Conservation (phyloP, 2,113 vertebrate species). For the Equus quagga region DNA sequence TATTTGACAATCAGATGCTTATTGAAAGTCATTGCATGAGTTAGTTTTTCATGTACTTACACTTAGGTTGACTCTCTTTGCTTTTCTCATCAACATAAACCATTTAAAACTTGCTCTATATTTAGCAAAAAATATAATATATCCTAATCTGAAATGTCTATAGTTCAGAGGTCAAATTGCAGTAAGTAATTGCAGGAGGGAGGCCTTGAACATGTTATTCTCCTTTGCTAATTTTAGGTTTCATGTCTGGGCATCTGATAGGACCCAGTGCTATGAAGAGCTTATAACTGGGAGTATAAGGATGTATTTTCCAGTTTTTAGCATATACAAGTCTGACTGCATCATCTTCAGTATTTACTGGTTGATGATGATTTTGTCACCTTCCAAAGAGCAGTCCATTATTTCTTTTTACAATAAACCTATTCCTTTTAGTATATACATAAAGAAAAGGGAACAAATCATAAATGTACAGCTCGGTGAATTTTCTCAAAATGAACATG, state of each 20-base stretch:
- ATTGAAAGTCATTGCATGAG: not conserved
- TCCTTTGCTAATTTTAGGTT: constrained; percentile 9
- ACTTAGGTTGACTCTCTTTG: constrained; percentile 28
- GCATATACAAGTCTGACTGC: not conserved
- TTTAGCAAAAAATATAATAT: constrained; percentile 23
- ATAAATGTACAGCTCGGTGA: not conserved
- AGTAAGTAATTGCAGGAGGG: not conserved
- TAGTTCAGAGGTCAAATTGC: constrained; percentile 39
- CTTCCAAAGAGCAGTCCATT: not conserved
- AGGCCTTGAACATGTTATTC: not conserved
- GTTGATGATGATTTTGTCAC: constrained; percentile 22
- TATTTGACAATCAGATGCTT: not conserved
- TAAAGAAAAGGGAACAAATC: constrained; percentile 31
- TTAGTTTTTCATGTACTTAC: constrained; percentile 47
- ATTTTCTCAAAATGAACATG: constrained; percentile 29
- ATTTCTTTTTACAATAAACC: not conserved
- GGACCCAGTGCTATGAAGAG: not conserved
- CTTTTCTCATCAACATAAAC: not conserved
- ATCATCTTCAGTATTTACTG: not conserved
- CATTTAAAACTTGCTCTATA: not conserved
- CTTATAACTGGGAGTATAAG: not conserved
- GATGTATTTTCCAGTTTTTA: not conserved
- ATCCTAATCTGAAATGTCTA: constrained; percentile 13
- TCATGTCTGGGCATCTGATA: not conserved
- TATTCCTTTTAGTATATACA: not conserved